phyloP scores from a whole-genome alignment of 2,113 vertebrate genomes.

The Antechinus flavipes region DNA sequence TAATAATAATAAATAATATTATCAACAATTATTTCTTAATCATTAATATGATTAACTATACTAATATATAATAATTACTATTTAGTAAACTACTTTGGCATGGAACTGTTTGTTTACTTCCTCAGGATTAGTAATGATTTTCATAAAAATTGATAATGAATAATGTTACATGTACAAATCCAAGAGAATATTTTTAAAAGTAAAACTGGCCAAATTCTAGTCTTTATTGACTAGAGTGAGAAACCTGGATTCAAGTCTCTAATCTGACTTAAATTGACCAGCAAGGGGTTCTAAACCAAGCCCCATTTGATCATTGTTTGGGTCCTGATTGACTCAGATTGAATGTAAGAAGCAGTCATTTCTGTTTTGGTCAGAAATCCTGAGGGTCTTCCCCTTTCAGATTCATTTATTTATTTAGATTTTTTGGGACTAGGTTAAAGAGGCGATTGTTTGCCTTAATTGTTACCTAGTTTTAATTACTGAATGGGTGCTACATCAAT shows the following conservation, averaged over 20 bases:
- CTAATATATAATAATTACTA: neutral
- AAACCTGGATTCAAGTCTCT: neutral
- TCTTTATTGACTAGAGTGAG: neutral
- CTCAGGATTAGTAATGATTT: constrained; percentile 48
- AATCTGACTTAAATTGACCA: neutral
- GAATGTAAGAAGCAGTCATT: no score
- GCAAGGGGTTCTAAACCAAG: no score
- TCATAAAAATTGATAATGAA: constrained; percentile 32
- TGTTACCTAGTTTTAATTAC: no score
- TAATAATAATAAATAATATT: neutral
- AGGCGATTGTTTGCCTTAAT: no score
- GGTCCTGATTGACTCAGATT: no score
- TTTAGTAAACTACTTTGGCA: neutral
- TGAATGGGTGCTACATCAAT: no score
- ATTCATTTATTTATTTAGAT: no score
- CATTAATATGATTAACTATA: neutral
- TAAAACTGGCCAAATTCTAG: neutral
- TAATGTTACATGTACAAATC: constrained; percentile 25
- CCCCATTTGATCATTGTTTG: no score
- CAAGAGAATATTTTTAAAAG: constrained; percentile 12
- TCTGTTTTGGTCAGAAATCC: no score
- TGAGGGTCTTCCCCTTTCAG: no score
- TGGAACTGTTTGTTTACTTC: neutral
- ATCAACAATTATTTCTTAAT: neutral
- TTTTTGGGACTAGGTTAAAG: no score